These are phyloP conservation scores for Rhynchotus rufescens DNA, from an alignment of 2,797 vertebrate species.

Conservation along the genomic window DNA sequence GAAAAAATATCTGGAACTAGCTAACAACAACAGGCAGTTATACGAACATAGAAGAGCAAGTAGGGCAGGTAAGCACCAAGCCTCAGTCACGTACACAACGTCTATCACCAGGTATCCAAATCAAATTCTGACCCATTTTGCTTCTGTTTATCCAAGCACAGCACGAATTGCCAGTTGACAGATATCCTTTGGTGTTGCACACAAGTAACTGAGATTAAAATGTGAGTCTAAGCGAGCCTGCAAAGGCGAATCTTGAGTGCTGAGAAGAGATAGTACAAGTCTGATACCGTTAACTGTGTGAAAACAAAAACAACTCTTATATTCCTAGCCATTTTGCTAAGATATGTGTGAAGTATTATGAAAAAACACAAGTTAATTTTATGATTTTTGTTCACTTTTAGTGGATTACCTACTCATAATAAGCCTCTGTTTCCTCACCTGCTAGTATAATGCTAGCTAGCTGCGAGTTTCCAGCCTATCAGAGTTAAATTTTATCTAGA, in stretches of 20 bases:
- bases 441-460: neutral
- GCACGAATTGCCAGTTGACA: neutral
- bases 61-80: neutral
- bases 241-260: neutral
- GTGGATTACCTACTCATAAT: neutral
- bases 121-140: neutral
- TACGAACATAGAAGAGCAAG: neutral
- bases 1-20: neutral
- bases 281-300: neutral
- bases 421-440: neutral
- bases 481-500: neutral
- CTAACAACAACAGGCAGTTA: neutral
- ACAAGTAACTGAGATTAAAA: neutral
- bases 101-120: neutral
- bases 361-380: neutral
- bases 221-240: neutral
- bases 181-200: neutral
- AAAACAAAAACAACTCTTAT: neutral
- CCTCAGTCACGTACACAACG: neutral
- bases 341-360: neutral
- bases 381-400: neutral
- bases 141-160: neutral
- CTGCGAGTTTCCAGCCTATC: neutral
- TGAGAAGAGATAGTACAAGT: neutral
- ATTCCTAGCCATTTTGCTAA: neutral